Evolutionary conservation across 2,888 invertebrate genomes (phyloP).

Genomic region (Tetrapedia diversipes): DNA sequence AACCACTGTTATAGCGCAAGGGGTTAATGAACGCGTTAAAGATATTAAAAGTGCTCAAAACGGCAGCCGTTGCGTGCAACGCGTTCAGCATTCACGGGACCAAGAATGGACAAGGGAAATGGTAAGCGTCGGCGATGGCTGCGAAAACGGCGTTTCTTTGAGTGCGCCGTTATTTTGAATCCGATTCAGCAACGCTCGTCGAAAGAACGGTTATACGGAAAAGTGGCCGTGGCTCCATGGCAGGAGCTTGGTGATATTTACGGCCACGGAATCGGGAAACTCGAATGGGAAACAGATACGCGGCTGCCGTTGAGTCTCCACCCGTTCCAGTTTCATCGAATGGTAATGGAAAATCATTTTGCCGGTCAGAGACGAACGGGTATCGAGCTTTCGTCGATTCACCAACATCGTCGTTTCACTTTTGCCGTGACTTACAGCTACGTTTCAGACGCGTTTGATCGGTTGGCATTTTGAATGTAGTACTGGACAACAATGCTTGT

Average conservation of each 20-base stretch:
- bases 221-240: constrained; percentile 5
- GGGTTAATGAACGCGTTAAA: constrained; percentile 70
- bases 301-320: constrained; percentile 9
- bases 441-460: background rate
- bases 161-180: constrained; percentile 19
- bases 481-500: background rate
- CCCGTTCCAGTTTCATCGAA: background rate
- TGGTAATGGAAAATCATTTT: constrained; percentile 33
- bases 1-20: too few relatives aligned
- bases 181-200: constrained; percentile 11
- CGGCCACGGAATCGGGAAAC: constrained; percentile 21
- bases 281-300: constrained; percentile 44
- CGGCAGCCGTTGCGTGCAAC: background rate
- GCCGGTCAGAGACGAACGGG: constrained; percentile 1
- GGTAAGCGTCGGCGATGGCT: constrained; percentile 1
- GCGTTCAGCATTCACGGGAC: constrained; percentile 3
- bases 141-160: constrained; percentile 9
- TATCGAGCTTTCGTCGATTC: background rate
- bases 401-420: background rate
- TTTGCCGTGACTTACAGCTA: background rate
- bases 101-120: too few relatives aligned
- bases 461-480: background rate
- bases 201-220: constrained; percentile 31
- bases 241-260: constrained; percentile 37
- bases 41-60: constrained; percentile 50